Conservation (phyloP, 2,888 invertebrate genomes). For the Scaptomyza flava region DNA sequence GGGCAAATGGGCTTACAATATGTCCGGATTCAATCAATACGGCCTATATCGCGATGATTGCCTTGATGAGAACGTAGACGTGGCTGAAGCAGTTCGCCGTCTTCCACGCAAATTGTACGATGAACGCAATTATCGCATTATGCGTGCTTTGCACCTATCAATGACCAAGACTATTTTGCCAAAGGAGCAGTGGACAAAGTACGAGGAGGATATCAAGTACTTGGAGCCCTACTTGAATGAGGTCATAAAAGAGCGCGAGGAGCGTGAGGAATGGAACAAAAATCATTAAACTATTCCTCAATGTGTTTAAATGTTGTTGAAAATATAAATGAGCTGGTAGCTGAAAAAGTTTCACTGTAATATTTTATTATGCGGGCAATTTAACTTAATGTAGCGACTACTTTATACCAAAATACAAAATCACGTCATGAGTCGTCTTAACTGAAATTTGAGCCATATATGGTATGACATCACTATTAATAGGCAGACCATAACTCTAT, state of each 20-base stretch:
- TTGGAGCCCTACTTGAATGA: constrained; percentile 91
- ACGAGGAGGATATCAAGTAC: constrained; percentile 92
- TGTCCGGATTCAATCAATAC: constrained; percentile 91
- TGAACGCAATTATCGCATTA: constrained; percentile 93
- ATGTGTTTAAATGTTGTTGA: neutral
- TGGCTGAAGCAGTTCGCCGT: constrained; percentile 92
- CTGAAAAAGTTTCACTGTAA: neutral
- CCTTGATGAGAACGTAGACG: constrained; percentile 89
- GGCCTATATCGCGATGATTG: constrained; percentile 92
- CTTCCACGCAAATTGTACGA: constrained; percentile 90
- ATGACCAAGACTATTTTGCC: constrained; percentile 92
- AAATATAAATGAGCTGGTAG: neutral
- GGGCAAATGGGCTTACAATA: constrained; percentile 90
- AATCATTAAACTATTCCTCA: neutral
- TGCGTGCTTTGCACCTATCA: constrained; percentile 92
- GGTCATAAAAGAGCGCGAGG: constrained; percentile 91
- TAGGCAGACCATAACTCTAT: constrained; percentile 68
- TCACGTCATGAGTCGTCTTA: constrained; percentile 65
- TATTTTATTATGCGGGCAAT: constrained; percentile 5
- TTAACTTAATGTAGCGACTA: constrained; percentile 44
- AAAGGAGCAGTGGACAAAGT: constrained; percentile 96
- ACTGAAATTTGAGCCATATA: constrained; percentile 80
- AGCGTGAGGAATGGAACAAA: constrained; percentile 89
- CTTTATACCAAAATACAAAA: constrained; percentile 49
- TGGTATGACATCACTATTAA: constrained; percentile 78